Evolutionary conservation across 2,113 vertebrate genomes (phyloP).

Genomic region (Elachura formosa): DNA sequence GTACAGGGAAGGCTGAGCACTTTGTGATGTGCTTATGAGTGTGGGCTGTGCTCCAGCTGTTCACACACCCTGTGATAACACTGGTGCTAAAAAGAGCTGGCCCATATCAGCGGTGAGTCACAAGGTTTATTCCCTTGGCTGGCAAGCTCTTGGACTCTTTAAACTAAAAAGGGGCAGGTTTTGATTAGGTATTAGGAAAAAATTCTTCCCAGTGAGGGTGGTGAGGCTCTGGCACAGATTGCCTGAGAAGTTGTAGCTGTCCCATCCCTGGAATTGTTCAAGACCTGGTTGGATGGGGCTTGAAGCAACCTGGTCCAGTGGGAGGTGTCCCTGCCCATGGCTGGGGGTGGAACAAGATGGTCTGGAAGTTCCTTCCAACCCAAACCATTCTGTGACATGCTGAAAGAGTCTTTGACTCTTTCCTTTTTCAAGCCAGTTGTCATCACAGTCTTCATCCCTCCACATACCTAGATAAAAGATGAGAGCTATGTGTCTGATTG

Average conservation of each 20-base stretch:
- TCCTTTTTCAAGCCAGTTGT: neutral
- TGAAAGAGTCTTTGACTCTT: neutral
- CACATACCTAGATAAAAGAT: neutral
- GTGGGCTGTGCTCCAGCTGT: neutral
- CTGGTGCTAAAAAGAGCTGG: neutral
- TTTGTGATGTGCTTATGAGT: neutral
- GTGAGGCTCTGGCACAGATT: neutral
- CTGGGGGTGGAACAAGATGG: neutral
- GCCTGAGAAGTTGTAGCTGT: neutral
- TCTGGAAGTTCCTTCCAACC: neutral
- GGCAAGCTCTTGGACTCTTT: neutral
- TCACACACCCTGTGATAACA: neutral
- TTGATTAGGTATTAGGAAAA: neutral
- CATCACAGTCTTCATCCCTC: neutral
- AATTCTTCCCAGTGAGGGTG: neutral
- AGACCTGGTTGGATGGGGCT: neutral
- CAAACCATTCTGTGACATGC: neutral
- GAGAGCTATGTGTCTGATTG: neutral
- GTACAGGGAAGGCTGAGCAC: neutral
- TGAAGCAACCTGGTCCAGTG: neutral
- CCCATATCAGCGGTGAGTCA: neutral
- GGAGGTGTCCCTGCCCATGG: neutral
- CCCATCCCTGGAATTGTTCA: neutral
- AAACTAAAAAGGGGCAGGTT: neutral
- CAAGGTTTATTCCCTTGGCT: neutral